Conservation (phyloP, 1,140 invertebrate species). For the Dendrolimus punctatus region DNA sequence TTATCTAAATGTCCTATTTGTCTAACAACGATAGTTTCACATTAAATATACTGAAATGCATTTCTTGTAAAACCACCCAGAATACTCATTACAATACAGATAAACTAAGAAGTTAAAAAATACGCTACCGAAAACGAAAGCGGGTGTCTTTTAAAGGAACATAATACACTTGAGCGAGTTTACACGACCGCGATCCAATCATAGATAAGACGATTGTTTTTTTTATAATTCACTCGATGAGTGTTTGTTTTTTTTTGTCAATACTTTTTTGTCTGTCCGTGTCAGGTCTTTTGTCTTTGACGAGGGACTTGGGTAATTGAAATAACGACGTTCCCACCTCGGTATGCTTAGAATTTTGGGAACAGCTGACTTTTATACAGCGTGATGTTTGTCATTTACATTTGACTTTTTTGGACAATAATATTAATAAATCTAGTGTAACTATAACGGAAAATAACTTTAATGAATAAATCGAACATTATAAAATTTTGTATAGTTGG, state of each 20-base stretch:
- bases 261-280: conserved; percentile 39
- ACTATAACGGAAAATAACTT: too few relatives aligned
- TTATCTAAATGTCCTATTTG: too few relatives aligned
- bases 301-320: conserved; percentile 62
- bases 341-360: conserved; percentile 65
- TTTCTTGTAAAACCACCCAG: too few relatives aligned
- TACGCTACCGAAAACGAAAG: conserved; percentile 59
- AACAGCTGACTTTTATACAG: conserved; percentile 53
- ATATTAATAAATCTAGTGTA: too few relatives aligned
- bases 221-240: conserved; percentile 47
- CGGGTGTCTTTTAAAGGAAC: conserved; percentile 37
- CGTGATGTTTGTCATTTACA: conserved; percentile 28
- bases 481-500: too few relatives aligned
- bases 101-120: conserved; percentile 11
- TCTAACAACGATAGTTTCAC: too few relatives aligned
- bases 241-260: conserved; percentile 37
- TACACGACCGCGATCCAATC: conserved; percentile 68
- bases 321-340: conserved; percentile 55
- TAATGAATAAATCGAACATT: too few relatives aligned
- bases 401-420: conserved; percentile 6
- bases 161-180: conserved; percentile 58
- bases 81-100: too few relatives aligned
- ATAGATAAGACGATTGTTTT: conserved; percentile 59
- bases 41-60: too few relatives aligned
- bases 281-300: conserved; percentile 69